A percentile compares a stretch with the other conserved stretches of the same genome.
Evolutionary conservation across 2,113 vertebrate genomes (phyloP).

Genomic region (Lophius piscatorius): DNA sequence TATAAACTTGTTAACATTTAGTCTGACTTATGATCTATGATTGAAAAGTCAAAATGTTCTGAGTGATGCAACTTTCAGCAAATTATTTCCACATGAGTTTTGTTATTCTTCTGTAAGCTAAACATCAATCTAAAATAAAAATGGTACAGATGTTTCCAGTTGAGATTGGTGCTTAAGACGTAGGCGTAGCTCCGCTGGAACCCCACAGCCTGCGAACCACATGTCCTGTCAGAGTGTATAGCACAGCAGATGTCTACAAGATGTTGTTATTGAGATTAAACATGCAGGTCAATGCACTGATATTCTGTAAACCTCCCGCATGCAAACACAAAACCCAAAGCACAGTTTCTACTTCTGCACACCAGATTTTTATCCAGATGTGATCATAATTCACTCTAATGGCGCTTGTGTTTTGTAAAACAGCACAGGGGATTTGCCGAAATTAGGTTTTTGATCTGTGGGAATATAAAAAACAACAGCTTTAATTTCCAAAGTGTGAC

Average conservation of each 20-base stretch:
- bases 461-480: background rate
- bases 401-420: background rate
- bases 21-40: too few relatives aligned
- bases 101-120: too few relatives aligned
- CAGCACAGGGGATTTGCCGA: background rate
- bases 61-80: too few relatives aligned
- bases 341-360: background rate
- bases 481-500: background rate
- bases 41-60: too few relatives aligned
- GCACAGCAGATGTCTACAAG: background rate
- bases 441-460: background rate
- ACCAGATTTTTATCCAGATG: background rate
- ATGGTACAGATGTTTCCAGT: too few relatives aligned
- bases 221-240: too few relatives aligned
- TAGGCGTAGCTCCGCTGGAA: too few relatives aligned
- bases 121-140: too few relatives aligned
- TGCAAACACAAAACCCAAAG: background rate
- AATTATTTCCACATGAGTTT: too few relatives aligned
- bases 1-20: too few relatives aligned
- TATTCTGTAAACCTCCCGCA: background rate
- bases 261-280: conserved; percentile 1
- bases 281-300: background rate
- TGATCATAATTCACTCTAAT: background rate
- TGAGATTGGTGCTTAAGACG: too few relatives aligned
- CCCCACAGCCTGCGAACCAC: background rate